These are phyloP conservation scores for Australoheros facetus DNA, from an alignment of 2,797 vertebrate species.

Conservation along the genomic window DNA sequence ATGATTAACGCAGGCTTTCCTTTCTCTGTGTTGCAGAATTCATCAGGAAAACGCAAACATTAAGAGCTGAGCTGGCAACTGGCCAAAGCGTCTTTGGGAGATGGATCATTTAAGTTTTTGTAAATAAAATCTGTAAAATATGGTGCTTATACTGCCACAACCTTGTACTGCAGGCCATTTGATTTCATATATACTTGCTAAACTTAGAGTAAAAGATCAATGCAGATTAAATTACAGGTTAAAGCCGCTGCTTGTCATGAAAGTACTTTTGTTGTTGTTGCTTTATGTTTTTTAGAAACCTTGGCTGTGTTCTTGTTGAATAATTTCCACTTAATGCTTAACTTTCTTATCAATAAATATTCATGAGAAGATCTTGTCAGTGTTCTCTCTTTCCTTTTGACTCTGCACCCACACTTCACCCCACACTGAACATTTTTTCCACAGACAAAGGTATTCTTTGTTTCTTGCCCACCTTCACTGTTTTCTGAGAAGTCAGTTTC, in stretches of 20 bases:
- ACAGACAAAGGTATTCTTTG: slow-evolving; percentile 23
- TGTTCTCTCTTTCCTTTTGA: not conserved
- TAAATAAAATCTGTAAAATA: not conserved
- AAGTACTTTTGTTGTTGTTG: not conserved
- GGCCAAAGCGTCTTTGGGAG: not conserved
- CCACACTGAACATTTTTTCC: not conserved
- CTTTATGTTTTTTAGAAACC: not conserved
- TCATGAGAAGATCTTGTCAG: not conserved
- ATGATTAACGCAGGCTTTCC: rapidly evolving
- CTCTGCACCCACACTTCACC: not conserved
- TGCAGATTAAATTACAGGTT: not conserved
- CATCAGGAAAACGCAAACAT: slow-evolving; percentile 8
- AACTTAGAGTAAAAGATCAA: not conserved
- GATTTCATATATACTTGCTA: not conserved
- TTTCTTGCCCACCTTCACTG: not conserved
- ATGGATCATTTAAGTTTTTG: not conserved
- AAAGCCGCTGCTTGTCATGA: not conserved
- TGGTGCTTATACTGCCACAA: not conserved
- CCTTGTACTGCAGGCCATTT: not conserved
- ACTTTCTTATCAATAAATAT: slow-evolving; percentile 33
- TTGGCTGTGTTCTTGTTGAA: not conserved
- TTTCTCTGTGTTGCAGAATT: slow-evolving; percentile 44
- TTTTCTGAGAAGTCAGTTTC: slow-evolving; percentile 16
- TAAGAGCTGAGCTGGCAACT: not conserved
- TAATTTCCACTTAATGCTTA: not conserved